Conservation (phyloP, 2,888 invertebrate species). For the Stegana nigrithorax region DNA sequence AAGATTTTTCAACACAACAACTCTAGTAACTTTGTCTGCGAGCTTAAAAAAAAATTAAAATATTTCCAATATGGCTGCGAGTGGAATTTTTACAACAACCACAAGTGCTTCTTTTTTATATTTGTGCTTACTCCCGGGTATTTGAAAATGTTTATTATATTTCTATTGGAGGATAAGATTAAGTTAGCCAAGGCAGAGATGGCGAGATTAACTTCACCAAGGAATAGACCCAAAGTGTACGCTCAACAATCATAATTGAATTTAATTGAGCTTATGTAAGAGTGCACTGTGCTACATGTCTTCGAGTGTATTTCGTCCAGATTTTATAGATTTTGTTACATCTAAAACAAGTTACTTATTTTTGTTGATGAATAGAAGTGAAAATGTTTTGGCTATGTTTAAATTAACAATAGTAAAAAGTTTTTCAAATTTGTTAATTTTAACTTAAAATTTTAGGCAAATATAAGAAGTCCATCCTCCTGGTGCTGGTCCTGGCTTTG, state of each 20-base stretch:
- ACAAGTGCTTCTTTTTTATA: too few species aligned
- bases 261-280: conserved; percentile 15
- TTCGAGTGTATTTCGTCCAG: too few species aligned
- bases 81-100: too few species aligned
- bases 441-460: conserved; percentile 27
- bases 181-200: not conserved
- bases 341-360: too few species aligned
- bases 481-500: conserved; percentile 41
- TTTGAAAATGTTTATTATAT: too few species aligned
- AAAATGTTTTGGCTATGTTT: not conserved
- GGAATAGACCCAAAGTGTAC: not conserved
- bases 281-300: not conserved
- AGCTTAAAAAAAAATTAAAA: too few species aligned
- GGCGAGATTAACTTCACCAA: not conserved
- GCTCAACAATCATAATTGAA: not conserved
- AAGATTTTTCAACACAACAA: too few species aligned
- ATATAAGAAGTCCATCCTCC: conserved; percentile 40
- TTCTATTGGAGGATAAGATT: too few species aligned
- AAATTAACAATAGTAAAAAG: not conserved
- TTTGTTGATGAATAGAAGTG: not conserved
- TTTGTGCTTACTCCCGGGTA: too few species aligned
- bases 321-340: not conserved
- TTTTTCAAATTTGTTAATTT: not conserved
- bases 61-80: too few species aligned
- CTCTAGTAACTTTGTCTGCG: too few species aligned